Evolutionary conservation across 2,797 vertebrate species (phyloP).

Genomic region (Poeciliopsis infans): DNA sequence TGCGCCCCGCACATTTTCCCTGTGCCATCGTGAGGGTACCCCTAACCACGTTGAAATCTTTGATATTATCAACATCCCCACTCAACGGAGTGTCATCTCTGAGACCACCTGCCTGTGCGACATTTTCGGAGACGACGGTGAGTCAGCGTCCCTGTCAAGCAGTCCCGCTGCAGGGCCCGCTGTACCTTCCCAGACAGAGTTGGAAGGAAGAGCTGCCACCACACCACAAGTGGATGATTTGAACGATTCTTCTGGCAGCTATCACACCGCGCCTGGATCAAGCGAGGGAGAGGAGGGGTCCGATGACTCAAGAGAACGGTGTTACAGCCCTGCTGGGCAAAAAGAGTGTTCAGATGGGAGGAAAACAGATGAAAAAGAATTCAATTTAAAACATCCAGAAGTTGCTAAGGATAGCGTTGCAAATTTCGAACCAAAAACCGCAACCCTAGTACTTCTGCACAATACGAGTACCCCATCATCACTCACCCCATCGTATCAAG

Average conservation of each 20-base stretch:
- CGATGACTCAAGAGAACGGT: conserved; percentile 77
- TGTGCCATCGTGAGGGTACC: conserved; percentile 78
- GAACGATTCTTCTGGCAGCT: conserved; percentile 82
- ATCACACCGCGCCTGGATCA: conserved; percentile 79
- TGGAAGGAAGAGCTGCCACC: conserved; percentile 50
- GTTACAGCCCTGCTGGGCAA: conserved; percentile 50
- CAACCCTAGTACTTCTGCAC: conserved; percentile 34
- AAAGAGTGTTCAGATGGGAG: conserved; percentile 38
- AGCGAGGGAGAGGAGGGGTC: conserved; percentile 85
- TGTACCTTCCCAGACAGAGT: conserved; percentile 58
- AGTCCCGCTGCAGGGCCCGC: conserved; percentile 68
- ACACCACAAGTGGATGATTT: conserved; percentile 73
- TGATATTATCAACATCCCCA: conserved; percentile 80
- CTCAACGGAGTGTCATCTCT: conserved; percentile 76
- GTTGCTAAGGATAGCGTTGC: conserved; percentile 28
- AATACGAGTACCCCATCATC: conserved; percentile 21
- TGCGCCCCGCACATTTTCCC: conserved; percentile 70
- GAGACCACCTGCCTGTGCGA: conserved; percentile 85
- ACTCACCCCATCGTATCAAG: conserved; percentile 32
- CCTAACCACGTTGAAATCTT: conserved; percentile 84
- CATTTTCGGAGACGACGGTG: conserved; percentile 84
- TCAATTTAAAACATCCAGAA: conserved; percentile 34
- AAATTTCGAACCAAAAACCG: conserved; percentile 43
- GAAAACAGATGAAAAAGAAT: conserved; percentile 30
- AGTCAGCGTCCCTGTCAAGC: conserved; percentile 72